These are phyloP conservation scores for Nesometra sesokonis DNA, from an alignment of 35 echinoderm and acorn worm genomes.

Conservation along the genomic window DNA sequence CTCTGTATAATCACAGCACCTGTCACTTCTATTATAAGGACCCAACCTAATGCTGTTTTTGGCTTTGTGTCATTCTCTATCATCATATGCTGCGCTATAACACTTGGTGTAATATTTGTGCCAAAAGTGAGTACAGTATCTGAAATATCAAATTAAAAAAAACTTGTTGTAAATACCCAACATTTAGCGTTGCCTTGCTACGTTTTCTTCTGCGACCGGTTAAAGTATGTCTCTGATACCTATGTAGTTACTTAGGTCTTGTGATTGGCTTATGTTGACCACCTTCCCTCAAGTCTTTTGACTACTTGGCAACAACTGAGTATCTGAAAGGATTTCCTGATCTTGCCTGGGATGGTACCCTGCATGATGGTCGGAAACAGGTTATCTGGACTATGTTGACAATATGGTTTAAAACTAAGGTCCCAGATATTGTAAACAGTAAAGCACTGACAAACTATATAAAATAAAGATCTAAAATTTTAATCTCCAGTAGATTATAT, in stretches of 20 bases:
- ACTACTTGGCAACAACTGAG: background rate
- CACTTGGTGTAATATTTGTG: conserved; percentile 85
- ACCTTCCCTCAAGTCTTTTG: background rate
- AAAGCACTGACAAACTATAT: too few species aligned
- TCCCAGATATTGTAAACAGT: background rate
- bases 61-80: conserved; percentile 89
- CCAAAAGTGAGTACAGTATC: conserved; percentile 66
- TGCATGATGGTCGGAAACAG: background rate
- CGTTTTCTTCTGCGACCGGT: background rate
- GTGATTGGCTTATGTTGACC: background rate
- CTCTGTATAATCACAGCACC: conserved; percentile 98
- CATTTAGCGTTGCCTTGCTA: background rate
- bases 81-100: conserved; percentile 84
- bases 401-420: background rate
- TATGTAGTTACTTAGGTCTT: background rate
- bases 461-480: too few species aligned
- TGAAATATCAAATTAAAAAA: too few species aligned
- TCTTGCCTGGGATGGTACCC: background rate
- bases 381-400: background rate
- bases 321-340: background rate
- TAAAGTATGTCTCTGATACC: too few species aligned
- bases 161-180: too few species aligned
- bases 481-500: too few species aligned
- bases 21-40: conserved; percentile 86
- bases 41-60: conserved; percentile 87